phyloP scores from a whole-genome alignment of 2,113 vertebrate species.

The Zosterops borbonicus region DNA sequence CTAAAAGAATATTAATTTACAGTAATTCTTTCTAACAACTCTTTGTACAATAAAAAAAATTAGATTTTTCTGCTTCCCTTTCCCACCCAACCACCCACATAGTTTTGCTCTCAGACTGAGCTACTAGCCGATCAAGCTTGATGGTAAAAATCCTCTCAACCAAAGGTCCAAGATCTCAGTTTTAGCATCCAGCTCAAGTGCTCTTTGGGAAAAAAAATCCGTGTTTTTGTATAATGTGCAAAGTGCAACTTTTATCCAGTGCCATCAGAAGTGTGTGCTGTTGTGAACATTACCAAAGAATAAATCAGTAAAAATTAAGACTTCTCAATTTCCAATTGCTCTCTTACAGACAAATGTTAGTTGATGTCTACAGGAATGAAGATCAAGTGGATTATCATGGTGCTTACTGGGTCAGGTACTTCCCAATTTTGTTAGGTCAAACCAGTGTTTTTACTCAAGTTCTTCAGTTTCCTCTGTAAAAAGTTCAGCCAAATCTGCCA shows the following conservation, averaged over 20 bases:
- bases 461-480: slow-evolving; percentile 90
- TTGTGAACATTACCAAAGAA: slow-evolving; percentile 12
- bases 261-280: slow-evolving; percentile 35
- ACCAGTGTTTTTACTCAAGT: slow-evolving; percentile 76
- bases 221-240: slow-evolving; percentile 50
- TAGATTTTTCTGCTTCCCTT: slow-evolving; percentile 18
- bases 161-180: background rate
- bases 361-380: slow-evolving; percentile 29
- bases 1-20: slow-evolving; percentile 56
- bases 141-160: slow-evolving; percentile 2
- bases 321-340: background rate
- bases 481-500: slow-evolving; percentile 92
- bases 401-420: background rate
- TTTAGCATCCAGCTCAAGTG: slow-evolving; percentile 4
- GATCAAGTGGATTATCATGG: background rate
- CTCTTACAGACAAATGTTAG: background rate
- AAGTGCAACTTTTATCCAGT: slow-evolving; percentile 65
- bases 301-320: slow-evolving; percentile 19
- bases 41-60: slow-evolving; percentile 51
- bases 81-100: background rate
- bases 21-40: slow-evolving; percentile 38
- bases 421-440: background rate
- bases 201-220: slow-evolving; percentile 63
- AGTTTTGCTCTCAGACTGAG: slow-evolving; percentile 23
- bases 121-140: background rate